phyloP scores from a whole-genome alignment of 1,140 invertebrate genomes.

The Dinothrombium tinctorium region DNA sequence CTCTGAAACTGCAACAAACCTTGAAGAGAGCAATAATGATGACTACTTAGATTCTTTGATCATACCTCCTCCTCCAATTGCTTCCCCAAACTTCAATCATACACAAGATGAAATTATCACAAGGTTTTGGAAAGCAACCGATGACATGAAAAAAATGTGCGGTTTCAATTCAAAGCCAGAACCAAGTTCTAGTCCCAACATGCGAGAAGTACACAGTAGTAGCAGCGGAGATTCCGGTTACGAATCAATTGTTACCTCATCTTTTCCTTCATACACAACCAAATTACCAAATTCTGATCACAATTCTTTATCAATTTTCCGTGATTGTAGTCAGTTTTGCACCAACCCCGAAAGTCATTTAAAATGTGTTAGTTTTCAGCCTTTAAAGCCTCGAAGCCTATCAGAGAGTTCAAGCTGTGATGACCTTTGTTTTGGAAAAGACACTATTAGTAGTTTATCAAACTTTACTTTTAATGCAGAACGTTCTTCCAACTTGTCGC shows the following conservation, averaged over 20 bases:
- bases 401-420: too few species aligned
- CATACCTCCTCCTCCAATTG: slow-evolving; percentile 46
- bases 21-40: background rate
- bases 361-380: too few species aligned
- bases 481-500: too few species aligned
- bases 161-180: background rate
- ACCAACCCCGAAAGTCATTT: too few species aligned
- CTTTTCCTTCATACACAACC: too few species aligned
- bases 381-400: too few species aligned
- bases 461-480: too few species aligned
- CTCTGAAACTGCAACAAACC: background rate
- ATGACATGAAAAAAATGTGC: slow-evolving; percentile 14
- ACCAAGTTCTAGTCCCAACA: background rate
- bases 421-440: too few species aligned
- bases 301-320: too few species aligned
- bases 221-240: slow-evolving; percentile 5
- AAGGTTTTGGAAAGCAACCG: slow-evolving; percentile 15
- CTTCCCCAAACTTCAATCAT: slow-evolving; percentile 12
- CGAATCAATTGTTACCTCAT: background rate
- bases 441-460: too few species aligned
- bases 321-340: too few species aligned
- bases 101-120: slow-evolving; percentile 14
- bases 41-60: slow-evolving; percentile 29
- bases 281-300: too few species aligned
- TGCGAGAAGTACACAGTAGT: slow-evolving; percentile 3